Base-by-base conservation (phyloP, 2,113 vertebrate species). In the Steatornis caripensis region DNA sequence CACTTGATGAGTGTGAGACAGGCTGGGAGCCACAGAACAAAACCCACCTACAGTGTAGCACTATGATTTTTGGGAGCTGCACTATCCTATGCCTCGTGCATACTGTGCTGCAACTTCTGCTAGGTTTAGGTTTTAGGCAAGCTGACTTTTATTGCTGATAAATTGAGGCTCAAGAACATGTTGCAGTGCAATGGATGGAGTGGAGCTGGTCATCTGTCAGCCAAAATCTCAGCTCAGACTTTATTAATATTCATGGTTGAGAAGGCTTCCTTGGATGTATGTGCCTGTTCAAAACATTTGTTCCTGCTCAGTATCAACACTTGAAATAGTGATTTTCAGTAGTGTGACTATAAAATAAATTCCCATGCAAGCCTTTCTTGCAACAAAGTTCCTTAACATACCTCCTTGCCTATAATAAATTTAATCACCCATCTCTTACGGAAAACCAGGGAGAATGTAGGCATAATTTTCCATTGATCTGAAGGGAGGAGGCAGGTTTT, bases 141-240 rank as follows among this genome's bases (percentile, higher is more conserved):
- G 49, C 34, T 90, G 88, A 72, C 78, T 90, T 87, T 85, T 85
- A 76, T 15, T 83, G 53, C 62, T 92, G 79, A 84, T 41, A 87
- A 78, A 76, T 19, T 4, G 17, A 76, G 65, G 66, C 62, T 85
- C 62, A 45, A 80, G 82, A 88, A 69, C 53, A 61, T n/a, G 36
- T 16, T 86, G 58, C 70, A 72, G 66, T 1, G 2, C 90, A 91
- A 68, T 48, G 78, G 74, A 76, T 90, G 53, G 54, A 69, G 37
- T 48, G 41, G 75, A 79, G 65, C 26, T 82, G 84, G 84, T 82
- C 96, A 91, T 85, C 82, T 93, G 90, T 88, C 88, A 97, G 75
- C 36, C 90, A 93, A 68, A 45, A 90, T 61, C 78, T 87, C 57
- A 74, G 61, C 39, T 85, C 32, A 43, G 53, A 68, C 46, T 91